phyloP scores from a whole-genome alignment of 2,113 vertebrate species.

The Chaetura pelagica region DNA sequence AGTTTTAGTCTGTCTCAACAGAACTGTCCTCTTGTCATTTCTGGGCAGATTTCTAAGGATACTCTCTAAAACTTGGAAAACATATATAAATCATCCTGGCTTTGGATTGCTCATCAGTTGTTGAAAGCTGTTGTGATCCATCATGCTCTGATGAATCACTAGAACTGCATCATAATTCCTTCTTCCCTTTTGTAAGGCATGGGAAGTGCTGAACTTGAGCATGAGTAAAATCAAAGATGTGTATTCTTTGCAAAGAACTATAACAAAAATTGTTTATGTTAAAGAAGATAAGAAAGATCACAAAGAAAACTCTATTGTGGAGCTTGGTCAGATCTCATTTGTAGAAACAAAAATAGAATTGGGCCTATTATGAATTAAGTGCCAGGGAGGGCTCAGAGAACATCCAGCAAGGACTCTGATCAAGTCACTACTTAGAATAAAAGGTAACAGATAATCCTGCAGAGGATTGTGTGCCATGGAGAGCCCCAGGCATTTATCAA shows the following conservation, averaged over 20 bases:
- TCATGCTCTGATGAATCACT: neutral
- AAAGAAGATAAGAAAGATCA: neutral
- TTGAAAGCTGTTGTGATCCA: neutral
- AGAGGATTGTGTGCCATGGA: neutral
- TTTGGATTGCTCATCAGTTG: neutral
- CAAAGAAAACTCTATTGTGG: neutral
- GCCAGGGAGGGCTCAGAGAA: neutral
- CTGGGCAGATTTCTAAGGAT: neutral
- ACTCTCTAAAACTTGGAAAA: neutral
- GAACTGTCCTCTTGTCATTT: neutral
- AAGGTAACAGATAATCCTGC: neutral
- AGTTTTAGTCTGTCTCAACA: neutral
- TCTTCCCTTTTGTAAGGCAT: neutral
- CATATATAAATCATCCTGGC: rapidly evolving
- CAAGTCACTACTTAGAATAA: neutral
- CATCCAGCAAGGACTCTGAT: neutral
- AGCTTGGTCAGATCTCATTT: neutral
- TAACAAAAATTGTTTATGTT: neutral
- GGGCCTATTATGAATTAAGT: neutral
- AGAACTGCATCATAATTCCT: neutral
- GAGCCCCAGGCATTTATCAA: neutral
- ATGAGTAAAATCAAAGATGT: neutral
- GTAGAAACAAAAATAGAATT: neutral
- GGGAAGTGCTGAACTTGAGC: neutral
- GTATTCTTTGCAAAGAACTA: neutral